These are phyloP conservation scores for Brevimyrus niger DNA, from an alignment of 2,113 vertebrate genomes.

Conservation along the genomic window DNA sequence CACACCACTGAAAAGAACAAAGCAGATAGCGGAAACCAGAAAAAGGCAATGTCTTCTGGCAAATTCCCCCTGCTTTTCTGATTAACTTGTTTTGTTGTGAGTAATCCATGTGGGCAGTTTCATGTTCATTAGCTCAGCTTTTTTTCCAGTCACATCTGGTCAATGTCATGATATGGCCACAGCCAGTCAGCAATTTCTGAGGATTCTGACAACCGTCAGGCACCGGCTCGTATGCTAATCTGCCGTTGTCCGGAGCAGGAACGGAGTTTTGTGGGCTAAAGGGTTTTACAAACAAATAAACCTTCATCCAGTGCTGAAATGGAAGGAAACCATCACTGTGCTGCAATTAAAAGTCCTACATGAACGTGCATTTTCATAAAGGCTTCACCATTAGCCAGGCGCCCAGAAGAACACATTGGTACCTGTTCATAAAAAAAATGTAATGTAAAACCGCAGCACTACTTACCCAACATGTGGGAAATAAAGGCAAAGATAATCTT, in stretches of 20 bases:
- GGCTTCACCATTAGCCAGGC: neutral
- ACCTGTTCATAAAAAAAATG: neutral
- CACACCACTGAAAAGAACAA: neutral
- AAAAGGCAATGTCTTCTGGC: neutral
- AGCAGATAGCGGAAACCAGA: neutral
- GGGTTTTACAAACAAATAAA: neutral
- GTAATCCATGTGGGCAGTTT: neutral
- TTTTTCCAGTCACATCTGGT: neutral
- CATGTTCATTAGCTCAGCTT: neutral
- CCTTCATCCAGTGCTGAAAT: neutral
- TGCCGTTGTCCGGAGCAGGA: neutral
- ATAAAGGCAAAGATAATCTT: neutral
- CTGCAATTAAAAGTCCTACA: neutral
- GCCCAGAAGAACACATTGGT: neutral
- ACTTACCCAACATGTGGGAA: neutral
- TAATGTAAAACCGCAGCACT: neutral
- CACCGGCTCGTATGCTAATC: neutral
- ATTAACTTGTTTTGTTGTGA: neutral
- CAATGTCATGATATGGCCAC: neutral
- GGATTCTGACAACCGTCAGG: neutral
- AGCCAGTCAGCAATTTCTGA: neutral
- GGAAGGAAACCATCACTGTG: neutral
- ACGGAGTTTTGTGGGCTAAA: neutral
- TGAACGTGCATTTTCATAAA: neutral
- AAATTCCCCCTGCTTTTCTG: neutral